Percentiles rank a stretch among this genome's conserved stretches.
phyloP scores from a whole-genome alignment of 30 jellyfish, hydroid and myxozoan species.

The Cassiopea xamachana region DNA sequence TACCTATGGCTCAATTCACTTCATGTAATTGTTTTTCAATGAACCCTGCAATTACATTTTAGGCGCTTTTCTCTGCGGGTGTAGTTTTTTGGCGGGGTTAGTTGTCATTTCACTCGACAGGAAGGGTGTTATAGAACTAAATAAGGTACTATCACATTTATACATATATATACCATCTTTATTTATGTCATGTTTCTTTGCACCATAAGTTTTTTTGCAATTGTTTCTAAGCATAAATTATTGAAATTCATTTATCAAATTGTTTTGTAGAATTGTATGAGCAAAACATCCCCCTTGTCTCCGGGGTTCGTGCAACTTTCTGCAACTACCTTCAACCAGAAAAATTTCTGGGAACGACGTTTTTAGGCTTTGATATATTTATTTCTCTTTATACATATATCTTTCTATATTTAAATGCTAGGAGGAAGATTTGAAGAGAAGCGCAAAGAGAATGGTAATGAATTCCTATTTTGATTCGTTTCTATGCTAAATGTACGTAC shows the following conservation, averaged over 20 bases:
- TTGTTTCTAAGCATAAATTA: too few relatives aligned
- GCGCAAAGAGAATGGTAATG: constrained; percentile 65
- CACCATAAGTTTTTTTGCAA: too few relatives aligned
- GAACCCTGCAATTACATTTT: background rate
- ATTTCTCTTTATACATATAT: background rate
- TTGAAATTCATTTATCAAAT: too few relatives aligned
- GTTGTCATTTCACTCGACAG: constrained; percentile 67
- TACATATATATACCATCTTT: background rate
- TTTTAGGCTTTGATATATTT: too few relatives aligned
- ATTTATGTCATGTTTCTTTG: too few relatives aligned
- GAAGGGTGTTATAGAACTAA: constrained; percentile 74
- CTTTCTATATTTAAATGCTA: background rate
- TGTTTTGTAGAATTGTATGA: too few relatives aligned
- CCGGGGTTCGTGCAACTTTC: too few relatives aligned
- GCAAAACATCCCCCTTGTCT: too few relatives aligned
- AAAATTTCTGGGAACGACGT: too few relatives aligned
- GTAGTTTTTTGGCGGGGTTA: constrained; percentile 77
- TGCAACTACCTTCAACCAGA: too few relatives aligned
- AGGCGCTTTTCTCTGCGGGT: constrained; percentile 88
- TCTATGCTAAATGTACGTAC: background rate
- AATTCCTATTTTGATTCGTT: background rate
- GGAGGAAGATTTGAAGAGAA: constrained; percentile 63
- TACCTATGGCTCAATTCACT: background rate
- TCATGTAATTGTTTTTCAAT: background rate
- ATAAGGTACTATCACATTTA: constrained; percentile 32